Evolutionary conservation across 2,113 vertebrate species (phyloP).

Genomic region (Platysteira castanea): DNA sequence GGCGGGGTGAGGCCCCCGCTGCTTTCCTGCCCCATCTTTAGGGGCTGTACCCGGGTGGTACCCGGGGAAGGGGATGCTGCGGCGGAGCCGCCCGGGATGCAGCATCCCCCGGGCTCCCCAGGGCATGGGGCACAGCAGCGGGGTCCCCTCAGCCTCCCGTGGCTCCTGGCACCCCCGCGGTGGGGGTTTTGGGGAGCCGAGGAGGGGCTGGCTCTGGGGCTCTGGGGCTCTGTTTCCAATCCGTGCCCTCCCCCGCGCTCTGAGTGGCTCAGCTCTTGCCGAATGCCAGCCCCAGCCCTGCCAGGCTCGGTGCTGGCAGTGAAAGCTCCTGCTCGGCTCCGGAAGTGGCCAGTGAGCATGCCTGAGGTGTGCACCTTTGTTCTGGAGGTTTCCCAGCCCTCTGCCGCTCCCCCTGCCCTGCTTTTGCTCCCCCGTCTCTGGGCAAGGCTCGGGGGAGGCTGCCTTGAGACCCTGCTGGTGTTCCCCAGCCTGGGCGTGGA

Average conservation of each 20-base stretch:
- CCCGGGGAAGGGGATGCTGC: not conserved
- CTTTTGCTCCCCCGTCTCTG: accelerated
- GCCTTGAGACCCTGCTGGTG: accelerated
- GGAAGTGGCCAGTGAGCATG: constrained; percentile 56
- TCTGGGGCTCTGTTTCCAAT: accelerated
- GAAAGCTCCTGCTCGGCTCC: not conserved
- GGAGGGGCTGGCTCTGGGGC: not conserved
- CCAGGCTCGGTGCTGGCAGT: not conserved
- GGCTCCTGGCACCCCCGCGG: not conserved
- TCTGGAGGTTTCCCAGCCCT: constrained; percentile 38
- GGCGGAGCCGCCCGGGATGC: not conserved
- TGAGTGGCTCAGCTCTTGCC: not conserved
- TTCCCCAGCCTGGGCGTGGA: accelerated
- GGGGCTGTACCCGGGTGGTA: not conserved
- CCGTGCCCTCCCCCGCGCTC: not conserved
- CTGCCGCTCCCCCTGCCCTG: not conserved
- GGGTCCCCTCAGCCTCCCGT: not conserved
- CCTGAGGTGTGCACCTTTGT: not conserved
- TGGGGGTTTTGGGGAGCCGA: not conserved
- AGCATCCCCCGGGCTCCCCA: not conserved
- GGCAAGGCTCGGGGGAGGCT: not conserved
- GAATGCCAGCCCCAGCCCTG: not conserved
- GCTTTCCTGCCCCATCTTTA: not conserved
- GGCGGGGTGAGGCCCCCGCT: accelerated
- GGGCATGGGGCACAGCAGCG: not conserved